phyloP scores from a whole-genome alignment of 2,797 vertebrate genomes.

The Anableps anableps region DNA sequence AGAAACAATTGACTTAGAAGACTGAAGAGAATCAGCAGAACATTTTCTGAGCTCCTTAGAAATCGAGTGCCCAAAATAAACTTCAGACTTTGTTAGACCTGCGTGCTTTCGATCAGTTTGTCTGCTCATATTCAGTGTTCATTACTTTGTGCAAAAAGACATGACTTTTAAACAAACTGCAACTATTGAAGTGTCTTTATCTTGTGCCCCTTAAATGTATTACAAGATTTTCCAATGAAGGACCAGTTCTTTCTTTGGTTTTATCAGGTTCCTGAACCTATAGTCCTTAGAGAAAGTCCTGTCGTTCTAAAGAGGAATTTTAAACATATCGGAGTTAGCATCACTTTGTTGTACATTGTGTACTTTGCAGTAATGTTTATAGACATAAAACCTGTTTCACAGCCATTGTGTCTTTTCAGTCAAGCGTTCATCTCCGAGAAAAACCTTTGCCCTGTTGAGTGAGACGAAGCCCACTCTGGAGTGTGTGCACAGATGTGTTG shows the following conservation, averaged over 20 bases:
- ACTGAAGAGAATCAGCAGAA: not conserved
- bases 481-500: slow-evolving; percentile 50
- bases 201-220: not conserved
- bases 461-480: slow-evolving; percentile 5
- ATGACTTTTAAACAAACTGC: not conserved
- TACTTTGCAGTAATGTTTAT: slow-evolving; percentile 9
- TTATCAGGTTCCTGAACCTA: not conserved
- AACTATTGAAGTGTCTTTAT: not conserved
- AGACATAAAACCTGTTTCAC: not conserved
- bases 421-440: slow-evolving; percentile 33
- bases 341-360: not conserved
- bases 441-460: not conserved
- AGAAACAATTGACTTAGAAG: not conserved
- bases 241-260: not conserved
- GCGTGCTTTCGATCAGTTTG: not conserved
- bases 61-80: not conserved
- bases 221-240: not conserved
- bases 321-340: not conserved
- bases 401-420: slow-evolving; percentile 33
- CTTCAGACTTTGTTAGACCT: not conserved
- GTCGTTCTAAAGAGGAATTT: not conserved
- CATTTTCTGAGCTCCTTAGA: not conserved
- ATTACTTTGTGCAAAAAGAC: not conserved
- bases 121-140: not conserved
- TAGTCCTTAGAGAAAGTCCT: not conserved